phyloP scores from a whole-genome alignment of 2,888 invertebrate genomes.

The Drosophila setosimentum region DNA sequence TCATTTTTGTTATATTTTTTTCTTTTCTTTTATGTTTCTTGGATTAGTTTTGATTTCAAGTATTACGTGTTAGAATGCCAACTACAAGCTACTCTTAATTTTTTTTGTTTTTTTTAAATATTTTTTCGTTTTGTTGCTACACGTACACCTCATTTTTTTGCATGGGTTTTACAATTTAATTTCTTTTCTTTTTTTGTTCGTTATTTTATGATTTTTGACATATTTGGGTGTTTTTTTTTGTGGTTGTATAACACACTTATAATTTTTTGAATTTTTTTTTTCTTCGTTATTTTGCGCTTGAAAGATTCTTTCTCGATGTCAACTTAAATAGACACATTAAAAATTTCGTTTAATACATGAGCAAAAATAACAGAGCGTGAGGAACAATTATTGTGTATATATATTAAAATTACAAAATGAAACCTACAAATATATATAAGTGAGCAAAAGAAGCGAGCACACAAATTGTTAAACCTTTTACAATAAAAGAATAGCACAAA shows the following conservation, averaged over 20 bases:
- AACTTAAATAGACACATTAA: constrained; percentile 44
- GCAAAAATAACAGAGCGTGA: constrained; percentile 62
- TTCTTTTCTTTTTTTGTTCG: constrained; percentile 34
- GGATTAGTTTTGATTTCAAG: constrained; percentile 64
- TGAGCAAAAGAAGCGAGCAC: constrained; percentile 46
- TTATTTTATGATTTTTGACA: constrained; percentile 38
- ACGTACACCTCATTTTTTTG: constrained; percentile 40
- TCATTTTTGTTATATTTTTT: constrained; percentile 7
- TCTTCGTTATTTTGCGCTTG: constrained; percentile 34
- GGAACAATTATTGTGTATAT: constrained; percentile 63
- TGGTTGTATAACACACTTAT: constrained; percentile 22
- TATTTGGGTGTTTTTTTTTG: constrained; percentile 26
- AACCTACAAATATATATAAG: constrained; percentile 43
- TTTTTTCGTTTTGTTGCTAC: constrained; percentile 27
- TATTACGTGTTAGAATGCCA: constrained; percentile 54
- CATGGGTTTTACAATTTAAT: constrained; percentile 36
- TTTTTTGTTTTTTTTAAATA: constrained; percentile 36
- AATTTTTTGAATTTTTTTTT: constrained; percentile 19
- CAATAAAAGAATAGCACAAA: constrained; percentile 41
- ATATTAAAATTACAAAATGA: constrained; percentile 22
- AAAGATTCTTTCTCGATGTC: constrained; percentile 43
- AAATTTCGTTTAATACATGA: constrained; percentile 59
- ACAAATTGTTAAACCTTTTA: constrained; percentile 27
- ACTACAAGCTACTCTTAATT: constrained; percentile 65
- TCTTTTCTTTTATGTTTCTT: constrained; percentile 19